Percentiles rank a stretch among this genome's conserved stretches.
Conservation (phyloP, 1,140 invertebrate species). For the Ctenoplectra terminalis region DNA sequence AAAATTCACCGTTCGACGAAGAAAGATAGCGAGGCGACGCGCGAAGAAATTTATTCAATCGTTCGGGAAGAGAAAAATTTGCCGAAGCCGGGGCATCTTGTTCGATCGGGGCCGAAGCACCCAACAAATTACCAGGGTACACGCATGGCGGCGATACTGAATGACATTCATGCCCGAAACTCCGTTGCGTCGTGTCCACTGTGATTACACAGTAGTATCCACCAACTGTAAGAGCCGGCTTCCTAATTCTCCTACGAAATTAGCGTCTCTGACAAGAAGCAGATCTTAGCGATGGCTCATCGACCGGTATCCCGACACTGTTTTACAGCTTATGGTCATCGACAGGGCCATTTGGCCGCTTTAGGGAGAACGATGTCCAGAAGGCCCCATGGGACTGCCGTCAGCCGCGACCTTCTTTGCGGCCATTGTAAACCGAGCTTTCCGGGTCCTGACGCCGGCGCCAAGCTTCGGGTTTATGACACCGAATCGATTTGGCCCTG, state of each 20-base stretch:
- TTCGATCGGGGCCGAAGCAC: no score
- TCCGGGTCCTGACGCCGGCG: slow-evolving; percentile 56
- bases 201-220: no score
- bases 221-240: slow-evolving; percentile 4
- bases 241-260: slow-evolving; percentile 42
- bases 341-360: slow-evolving; percentile 26
- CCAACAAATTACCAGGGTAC: no score
- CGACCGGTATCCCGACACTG: slow-evolving; percentile 44
- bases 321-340: slow-evolving; percentile 65
- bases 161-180: no score
- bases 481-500: slow-evolving; percentile 69
- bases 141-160: not conserved
- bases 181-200: no score
- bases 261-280: slow-evolving; percentile 38
- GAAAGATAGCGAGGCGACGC: no score
- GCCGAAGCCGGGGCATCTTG: no score
- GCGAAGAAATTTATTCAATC: no score
- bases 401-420: slow-evolving; percentile 27
- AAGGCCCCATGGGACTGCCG: slow-evolving; percentile 51
- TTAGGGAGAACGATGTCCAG: slow-evolving; percentile 50
- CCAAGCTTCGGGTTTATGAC: slow-evolving; percentile 69
- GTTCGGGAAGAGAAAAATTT: no score
- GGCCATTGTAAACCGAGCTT: slow-evolving; percentile 55
- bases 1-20: no score
- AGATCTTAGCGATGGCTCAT: slow-evolving; percentile 35